These are phyloP conservation scores for Jacana jacana DNA, from an alignment of 2,113 vertebrate species.

Conservation along the genomic window DNA sequence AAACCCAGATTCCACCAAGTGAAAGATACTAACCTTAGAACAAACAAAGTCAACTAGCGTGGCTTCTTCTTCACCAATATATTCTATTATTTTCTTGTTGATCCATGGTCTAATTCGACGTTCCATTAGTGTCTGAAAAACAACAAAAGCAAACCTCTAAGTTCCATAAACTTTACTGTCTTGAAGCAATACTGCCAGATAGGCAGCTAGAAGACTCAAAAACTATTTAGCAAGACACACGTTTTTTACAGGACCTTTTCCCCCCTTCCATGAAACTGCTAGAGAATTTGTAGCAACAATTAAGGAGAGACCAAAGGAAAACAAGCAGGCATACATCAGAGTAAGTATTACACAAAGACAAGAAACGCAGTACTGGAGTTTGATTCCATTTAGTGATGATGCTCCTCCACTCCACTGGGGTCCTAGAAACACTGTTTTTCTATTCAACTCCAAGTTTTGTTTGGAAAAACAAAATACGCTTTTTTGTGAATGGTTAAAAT, in stretches of 20 bases:
- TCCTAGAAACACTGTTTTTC: background rate
- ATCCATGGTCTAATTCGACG: constrained; percentile 97
- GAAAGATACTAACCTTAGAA: constrained; percentile 86
- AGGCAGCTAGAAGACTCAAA: background rate
- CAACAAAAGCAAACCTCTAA: background rate
- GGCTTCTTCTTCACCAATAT: constrained; percentile 98
- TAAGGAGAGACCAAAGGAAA: background rate
- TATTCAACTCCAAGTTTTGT: background rate
- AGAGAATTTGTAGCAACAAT: background rate
- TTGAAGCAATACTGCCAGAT: background rate
- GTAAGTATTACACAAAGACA: background rate
- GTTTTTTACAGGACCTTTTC: background rate
- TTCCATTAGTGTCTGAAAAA: constrained; percentile 90
- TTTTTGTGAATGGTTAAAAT: background rate
- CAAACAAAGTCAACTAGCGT: constrained; percentile 98
- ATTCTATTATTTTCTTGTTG: constrained; percentile 99
- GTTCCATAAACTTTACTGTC: background rate
- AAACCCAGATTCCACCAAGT: background rate
- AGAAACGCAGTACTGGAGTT: background rate
- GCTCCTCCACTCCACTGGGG: background rate
- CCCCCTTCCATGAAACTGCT: background rate
- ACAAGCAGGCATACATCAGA: background rate
- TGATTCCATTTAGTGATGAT: background rate
- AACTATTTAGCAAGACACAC: background rate
- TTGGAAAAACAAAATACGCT: background rate